Evolutionary conservation across 2,888 invertebrate genomes (phyloP), one percentile per base, ranked within the genome.

Genomic region (Drosophila borborema): DNA sequence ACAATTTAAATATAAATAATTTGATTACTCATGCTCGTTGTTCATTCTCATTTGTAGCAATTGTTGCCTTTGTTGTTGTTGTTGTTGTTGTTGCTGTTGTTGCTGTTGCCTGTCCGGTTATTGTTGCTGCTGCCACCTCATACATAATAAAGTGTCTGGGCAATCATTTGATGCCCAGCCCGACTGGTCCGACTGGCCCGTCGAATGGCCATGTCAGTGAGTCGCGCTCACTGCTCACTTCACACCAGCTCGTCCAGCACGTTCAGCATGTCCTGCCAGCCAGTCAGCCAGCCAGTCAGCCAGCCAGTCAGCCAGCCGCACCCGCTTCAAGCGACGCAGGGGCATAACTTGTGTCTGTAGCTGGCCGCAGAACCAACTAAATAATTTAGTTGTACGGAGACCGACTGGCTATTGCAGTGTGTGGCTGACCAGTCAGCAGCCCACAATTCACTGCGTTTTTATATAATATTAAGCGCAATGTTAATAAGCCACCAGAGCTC

Each of bases 81-180:
- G 41, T n/a, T 71, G 71, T 43, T 68, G 75, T n/a, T 71, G 77
- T 45, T 60, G 59, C 14, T 69, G 69, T 46, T 41, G 38, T 38
- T 14, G 41, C 14, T 71, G 71, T 43, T 68, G 75, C n/a, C 66
- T 74, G 64, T 51, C 43, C 53, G 54, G 56, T 51, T 51, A 51
- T 49, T 73, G 65, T 46, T 72, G 61, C 51, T 73, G 69, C 45
- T 63, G 68, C 64, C 65, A 73, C 64, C 86, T 89, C 86, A 88
- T 86, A 82, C 90, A 86, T 89, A 89, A 89, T 89, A 85, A 90
- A 89, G 89, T 89, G 90, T 89, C 85, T 90, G 87, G 82, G 73
- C 87, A 80, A 90, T 90, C 86, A 90, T 82, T 81, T 88, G 90
- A 77, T 83, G 81, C 82, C 72, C 55, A 36, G 48, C 31, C 80